A percentile compares a stretch with the other conserved stretches of the same genome.
These are phyloP conservation scores for Drosophila subobscura DNA, from an alignment of 1,140 invertebrate species.

Conservation along the genomic window DNA sequence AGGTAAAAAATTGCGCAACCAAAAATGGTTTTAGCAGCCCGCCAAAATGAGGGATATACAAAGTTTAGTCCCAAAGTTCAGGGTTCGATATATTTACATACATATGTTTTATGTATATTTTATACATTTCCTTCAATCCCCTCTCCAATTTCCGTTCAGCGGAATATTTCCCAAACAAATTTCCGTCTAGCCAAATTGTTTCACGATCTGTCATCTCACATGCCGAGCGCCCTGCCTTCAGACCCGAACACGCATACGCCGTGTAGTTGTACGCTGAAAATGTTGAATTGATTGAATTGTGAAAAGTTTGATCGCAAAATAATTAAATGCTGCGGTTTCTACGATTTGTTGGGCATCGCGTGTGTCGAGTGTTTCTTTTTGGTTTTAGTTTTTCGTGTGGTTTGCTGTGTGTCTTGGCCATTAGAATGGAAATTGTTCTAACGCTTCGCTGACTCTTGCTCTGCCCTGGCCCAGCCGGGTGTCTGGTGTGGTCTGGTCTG, in stretches of 20 bases:
- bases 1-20: too few relatives aligned
- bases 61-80: too few relatives aligned
- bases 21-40: too few relatives aligned
- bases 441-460: conserved; percentile 32
- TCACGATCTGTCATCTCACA: too few relatives aligned
- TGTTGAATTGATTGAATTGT: conserved; percentile 72
- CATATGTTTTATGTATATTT: too few relatives aligned
- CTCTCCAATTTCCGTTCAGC: too few relatives aligned
- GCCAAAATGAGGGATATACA: too few relatives aligned
- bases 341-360: conserved; percentile 53
- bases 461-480: background rate
- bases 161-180: too few relatives aligned
- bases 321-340: conserved; percentile 67
- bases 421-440: conserved; percentile 60
- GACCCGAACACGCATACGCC: conserved; percentile 51
- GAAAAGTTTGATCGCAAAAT: conserved; percentile 70
- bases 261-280: conserved; percentile 29
- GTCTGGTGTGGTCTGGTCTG: conserved; percentile 20
- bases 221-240: too few relatives aligned
- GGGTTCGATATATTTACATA: too few relatives aligned
- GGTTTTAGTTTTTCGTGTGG: conserved; percentile 7
- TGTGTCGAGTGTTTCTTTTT: conserved; percentile 32
- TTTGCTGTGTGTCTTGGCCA: conserved; percentile 26
- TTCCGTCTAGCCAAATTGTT: too few relatives aligned
- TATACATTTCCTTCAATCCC: too few relatives aligned